phyloP scores from a whole-genome alignment of 2,888 invertebrate genomes.

The Pristionchus maxplancki region DNA sequence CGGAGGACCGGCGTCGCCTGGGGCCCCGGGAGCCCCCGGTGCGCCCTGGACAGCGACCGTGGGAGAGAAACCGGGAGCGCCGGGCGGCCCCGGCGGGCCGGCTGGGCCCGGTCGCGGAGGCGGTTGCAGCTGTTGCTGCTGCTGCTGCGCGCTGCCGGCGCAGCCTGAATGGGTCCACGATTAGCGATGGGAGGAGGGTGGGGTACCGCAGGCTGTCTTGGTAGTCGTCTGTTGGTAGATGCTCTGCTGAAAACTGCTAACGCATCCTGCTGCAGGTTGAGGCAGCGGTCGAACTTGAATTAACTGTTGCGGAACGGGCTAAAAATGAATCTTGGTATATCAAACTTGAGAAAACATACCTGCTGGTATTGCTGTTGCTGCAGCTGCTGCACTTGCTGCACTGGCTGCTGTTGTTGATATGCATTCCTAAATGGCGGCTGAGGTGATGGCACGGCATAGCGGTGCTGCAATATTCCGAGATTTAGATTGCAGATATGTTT shows the following conservation, averaged over 20 bases:
- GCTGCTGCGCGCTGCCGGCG: neutral
- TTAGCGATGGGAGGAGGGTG: too few relatives aligned
- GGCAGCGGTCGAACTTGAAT: neutral
- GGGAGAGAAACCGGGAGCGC: neutral
- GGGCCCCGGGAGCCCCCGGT: neutral
- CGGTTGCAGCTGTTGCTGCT: neutral
- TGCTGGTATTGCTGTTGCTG: conserved; percentile 16
- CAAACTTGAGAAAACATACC: neutral
- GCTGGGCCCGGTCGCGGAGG: neutral
- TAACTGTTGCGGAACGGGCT: neutral
- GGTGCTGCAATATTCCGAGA: neutral
- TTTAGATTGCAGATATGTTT: neutral
- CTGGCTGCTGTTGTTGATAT: neutral
- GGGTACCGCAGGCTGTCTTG: neutral
- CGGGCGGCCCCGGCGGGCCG: conserved; percentile 3
- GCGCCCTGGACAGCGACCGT: conserved; percentile 11
- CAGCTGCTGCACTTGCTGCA: neutral
- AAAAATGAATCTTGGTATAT: neutral
- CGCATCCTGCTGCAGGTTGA: neutral
- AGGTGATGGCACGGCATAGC: neutral
- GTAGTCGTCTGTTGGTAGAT: neutral
- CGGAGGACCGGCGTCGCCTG: neutral
- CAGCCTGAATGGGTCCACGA: neutral
- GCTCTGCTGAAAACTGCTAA: neutral
- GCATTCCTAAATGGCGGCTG: neutral